A percentile compares a stretch with the other conserved stretches of the same genome.
Evolutionary conservation across 2,113 vertebrate species (phyloP).

Genomic region (Furnarius figulus): DNA sequence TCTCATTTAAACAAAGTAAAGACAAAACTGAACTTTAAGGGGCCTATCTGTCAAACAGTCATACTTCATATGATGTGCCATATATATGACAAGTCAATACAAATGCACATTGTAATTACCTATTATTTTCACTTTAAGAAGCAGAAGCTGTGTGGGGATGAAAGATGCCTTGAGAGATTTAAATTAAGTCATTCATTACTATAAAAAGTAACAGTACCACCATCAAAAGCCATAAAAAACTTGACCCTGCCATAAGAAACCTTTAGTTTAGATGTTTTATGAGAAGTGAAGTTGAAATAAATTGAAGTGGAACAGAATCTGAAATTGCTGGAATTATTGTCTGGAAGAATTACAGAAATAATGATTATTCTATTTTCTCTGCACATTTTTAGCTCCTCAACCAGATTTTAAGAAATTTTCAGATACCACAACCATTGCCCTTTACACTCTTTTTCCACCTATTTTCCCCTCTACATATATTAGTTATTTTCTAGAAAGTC

Average conservation of each 20-base stretch:
- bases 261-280: background rate
- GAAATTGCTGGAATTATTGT: background rate
- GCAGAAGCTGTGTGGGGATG: background rate
- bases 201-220: background rate
- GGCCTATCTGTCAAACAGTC: background rate
- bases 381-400: background rate
- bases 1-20: background rate
- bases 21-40: background rate
- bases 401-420: background rate
- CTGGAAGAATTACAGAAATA: background rate
- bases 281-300: background rate
- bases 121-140: background rate
- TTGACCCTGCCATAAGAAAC: background rate
- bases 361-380: background rate
- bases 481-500: background rate
- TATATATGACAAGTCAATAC: background rate
- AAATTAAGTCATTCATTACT: background rate
- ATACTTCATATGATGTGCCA: background rate
- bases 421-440: background rate
- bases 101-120: background rate
- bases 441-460: accelerated
- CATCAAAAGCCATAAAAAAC: background rate
- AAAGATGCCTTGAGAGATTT: background rate
- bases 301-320: background rate
- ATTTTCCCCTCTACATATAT: background rate